Evolutionary conservation across 1,140 invertebrate genomes (phyloP).

Genomic region (Temnothorax curvispinosus): DNA sequence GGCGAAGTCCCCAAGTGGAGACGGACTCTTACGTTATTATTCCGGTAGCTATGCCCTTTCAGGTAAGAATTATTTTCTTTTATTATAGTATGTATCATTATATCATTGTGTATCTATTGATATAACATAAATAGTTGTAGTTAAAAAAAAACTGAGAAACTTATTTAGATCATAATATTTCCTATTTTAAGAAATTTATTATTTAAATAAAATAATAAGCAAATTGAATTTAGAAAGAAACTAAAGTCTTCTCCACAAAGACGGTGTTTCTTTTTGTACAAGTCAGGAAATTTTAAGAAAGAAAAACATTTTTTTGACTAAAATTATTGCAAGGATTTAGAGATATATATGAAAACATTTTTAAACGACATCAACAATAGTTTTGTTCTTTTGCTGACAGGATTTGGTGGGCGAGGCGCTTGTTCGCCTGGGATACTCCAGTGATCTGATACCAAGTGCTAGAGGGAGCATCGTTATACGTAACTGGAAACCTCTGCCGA

Average conservation of each 20-base stretch:
- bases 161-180: background rate
- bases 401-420: slow-evolving; percentile 89
- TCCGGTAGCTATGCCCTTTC: slow-evolving; percentile 94
- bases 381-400: slow-evolving; percentile 63
- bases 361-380: background rate
- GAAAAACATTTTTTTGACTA: background rate
- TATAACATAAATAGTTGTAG: background rate
- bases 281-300: background rate
- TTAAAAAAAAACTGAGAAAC: background rate
- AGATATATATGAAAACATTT: background rate
- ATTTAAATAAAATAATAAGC: background rate
- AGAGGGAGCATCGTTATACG: slow-evolving; percentile 95
- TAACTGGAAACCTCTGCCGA: slow-evolving; percentile 96
- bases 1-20: slow-evolving; percentile 91
- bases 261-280: background rate
- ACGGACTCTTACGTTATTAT: slow-evolving; percentile 97
- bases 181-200: background rate
- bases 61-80: slow-evolving; percentile 83
- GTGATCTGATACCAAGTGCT: slow-evolving; percentile 83
- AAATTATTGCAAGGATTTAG: background rate
- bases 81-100: background rate
- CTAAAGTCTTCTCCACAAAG: background rate
- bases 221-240: background rate
- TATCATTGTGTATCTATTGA: background rate
- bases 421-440: slow-evolving; percentile 88